These are phyloP conservation scores for Caenorhabditis uteleia DNA, from an alignment of 2,888 invertebrate species.

Conservation along the genomic window DNA sequence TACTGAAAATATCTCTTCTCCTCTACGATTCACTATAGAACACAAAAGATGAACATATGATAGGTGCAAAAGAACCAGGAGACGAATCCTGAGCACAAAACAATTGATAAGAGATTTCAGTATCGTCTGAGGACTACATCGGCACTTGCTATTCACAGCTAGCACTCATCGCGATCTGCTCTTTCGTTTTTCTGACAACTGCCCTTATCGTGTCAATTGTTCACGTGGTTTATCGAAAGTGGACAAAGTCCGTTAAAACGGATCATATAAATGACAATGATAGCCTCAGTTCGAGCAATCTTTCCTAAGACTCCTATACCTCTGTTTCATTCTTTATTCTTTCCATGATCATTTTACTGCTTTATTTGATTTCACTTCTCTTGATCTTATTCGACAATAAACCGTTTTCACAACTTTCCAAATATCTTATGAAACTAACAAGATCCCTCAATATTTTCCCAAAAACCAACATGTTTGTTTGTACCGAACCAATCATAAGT, in stretches of 20 bases:
- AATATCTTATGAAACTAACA: constrained; percentile 1
- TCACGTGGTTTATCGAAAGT: constrained; percentile 36
- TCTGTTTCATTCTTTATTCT: neutral
- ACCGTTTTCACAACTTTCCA: constrained; percentile 6
- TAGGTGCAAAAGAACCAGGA: constrained; percentile 28
- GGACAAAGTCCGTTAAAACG: constrained; percentile 31
- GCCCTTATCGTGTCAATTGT: constrained; percentile 24
- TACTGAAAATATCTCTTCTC: too few species aligned
- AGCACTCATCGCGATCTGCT: constrained; percentile 26
- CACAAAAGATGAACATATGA: constrained; percentile 26
- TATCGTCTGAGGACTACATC: constrained; percentile 36
- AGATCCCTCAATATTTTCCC: neutral
- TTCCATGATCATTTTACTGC: constrained; percentile 8
- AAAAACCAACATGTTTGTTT: too few species aligned
- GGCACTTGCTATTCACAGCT: constrained; percentile 28
- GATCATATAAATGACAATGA: constrained; percentile 25
- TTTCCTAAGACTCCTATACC: neutral
- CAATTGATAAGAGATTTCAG: constrained; percentile 15
- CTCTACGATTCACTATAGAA: neutral
- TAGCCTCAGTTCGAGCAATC: constrained; percentile 15
- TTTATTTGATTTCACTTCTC: neutral
- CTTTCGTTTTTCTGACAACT: constrained; percentile 33
- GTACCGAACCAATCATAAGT: too few species aligned
- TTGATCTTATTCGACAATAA: neutral
- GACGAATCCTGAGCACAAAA: constrained; percentile 2